Conservation (phyloP, 2,888 invertebrate genomes). For the Mechanitis messenoides region DNA sequence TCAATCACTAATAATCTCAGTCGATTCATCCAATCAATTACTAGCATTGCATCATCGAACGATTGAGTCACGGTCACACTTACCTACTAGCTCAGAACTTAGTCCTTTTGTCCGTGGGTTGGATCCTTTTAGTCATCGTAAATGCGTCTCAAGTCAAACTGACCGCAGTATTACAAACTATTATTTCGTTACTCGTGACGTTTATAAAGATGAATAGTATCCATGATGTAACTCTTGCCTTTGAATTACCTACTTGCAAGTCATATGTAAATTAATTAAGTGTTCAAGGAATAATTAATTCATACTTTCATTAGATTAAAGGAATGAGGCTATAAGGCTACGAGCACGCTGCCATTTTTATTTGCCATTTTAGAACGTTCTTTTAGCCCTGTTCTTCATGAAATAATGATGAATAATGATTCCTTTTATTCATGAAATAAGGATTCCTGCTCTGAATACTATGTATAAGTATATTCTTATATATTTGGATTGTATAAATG, state of each 20-base stretch:
- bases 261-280: too few relatives aligned
- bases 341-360: not conserved
- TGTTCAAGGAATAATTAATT: too few relatives aligned
- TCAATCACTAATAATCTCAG: constrained; percentile 43
- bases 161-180: constrained; percentile 55
- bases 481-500: too few relatives aligned
- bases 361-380: not conserved
- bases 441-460: too few relatives aligned
- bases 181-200: constrained; percentile 44
- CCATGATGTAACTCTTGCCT: too few relatives aligned
- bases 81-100: constrained; percentile 44
- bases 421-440: too few relatives aligned
- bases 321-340: not conserved
- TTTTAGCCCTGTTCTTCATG: not conserved
- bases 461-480: too few relatives aligned
- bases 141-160: constrained; percentile 51
- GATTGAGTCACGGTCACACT: constrained; percentile 67
- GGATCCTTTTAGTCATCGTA: constrained; percentile 65
- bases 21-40: constrained; percentile 65
- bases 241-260: too few relatives aligned
- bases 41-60: constrained; percentile 68
- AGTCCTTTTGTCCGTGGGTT: constrained; percentile 61
- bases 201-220: constrained; percentile 33
- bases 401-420: too few relatives aligned
- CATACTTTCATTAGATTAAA: not conserved